Conservation (phyloP, 1,140 invertebrate genomes). For the Drosophila baimaii region DNA sequence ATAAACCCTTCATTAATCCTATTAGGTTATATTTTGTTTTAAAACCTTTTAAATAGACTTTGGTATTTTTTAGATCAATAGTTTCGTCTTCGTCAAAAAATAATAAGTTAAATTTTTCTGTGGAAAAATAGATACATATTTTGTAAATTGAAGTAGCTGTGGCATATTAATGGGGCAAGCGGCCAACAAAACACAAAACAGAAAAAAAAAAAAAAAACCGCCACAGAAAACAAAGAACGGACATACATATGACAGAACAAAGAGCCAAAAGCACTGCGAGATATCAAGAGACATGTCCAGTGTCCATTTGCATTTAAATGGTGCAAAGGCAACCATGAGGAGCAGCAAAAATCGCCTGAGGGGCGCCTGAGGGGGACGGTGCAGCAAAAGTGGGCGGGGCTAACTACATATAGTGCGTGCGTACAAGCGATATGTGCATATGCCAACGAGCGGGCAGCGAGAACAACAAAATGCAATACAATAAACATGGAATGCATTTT, state of each 20-base stretch:
- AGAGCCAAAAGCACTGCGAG: constrained; percentile 12
- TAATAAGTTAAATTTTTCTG: no score
- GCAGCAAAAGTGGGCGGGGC: not conserved
- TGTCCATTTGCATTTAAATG: constrained; percentile 62
- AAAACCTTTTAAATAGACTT: no score
- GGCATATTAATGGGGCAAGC: not conserved
- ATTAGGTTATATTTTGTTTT: no score
- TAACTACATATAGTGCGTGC: not conserved
- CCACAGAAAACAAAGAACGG: constrained; percentile 9
- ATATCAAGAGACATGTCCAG: constrained; percentile 45
- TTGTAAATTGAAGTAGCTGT: constrained; percentile 3
- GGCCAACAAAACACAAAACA: not conserved
- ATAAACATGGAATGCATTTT: constrained; percentile 71
- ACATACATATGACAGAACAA: constrained; percentile 15
- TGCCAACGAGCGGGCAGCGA: constrained; percentile 25
- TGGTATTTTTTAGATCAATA: no score
- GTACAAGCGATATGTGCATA: constrained; percentile 22
- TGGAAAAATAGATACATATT: not conserved
- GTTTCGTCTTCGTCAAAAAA: no score
- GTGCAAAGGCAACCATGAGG: not conserved
- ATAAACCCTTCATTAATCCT: no score
- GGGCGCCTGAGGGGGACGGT: not conserved
- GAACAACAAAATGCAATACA: constrained; percentile 71
- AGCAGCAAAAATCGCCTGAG: not conserved
- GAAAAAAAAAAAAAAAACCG: constrained; percentile 4